Percentiles rank a stretch among this genome's conserved stretches.
phyloP scores from a whole-genome alignment of 2,888 invertebrate genomes.

The Macaria liturata region DNA sequence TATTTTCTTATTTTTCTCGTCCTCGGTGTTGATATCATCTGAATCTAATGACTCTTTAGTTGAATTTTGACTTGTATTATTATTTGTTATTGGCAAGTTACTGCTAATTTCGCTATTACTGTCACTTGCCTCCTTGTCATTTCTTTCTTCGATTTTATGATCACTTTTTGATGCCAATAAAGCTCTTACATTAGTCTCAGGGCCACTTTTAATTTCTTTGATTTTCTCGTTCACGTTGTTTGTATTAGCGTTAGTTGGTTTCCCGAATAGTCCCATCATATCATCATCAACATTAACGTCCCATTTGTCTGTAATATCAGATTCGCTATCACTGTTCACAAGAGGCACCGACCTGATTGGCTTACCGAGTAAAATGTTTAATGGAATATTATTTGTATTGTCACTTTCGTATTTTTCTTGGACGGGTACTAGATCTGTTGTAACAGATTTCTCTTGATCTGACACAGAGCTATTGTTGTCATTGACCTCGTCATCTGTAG shows the following conservation, averaged over 20 bases:
- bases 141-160: background rate
- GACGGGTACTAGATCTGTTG: constrained; percentile 11
- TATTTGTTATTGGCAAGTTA: background rate
- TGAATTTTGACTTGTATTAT: background rate
- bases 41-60: constrained; percentile 3
- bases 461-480: background rate
- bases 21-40: constrained; percentile 16
- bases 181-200: no score
- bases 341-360: constrained; percentile 58
- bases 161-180: no score
- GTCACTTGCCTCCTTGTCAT: background rate
- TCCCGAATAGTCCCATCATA: constrained; percentile 28
- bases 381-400: background rate
- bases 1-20: constrained; percentile 2
- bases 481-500: constrained; percentile 27
- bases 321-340: constrained; percentile 43
- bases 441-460: background rate
- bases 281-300: constrained; percentile 47
- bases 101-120: background rate
- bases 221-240: no score
- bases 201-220: no score
- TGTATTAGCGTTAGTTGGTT: constrained; percentile 6
- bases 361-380: constrained; percentile 29
- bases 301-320: constrained; percentile 46
- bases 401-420: constrained; percentile 1